These are phyloP conservation scores for Brachionus rotundiformis DNA, from an alignment of 1,140 invertebrate species.

Conservation along the genomic window DNA sequence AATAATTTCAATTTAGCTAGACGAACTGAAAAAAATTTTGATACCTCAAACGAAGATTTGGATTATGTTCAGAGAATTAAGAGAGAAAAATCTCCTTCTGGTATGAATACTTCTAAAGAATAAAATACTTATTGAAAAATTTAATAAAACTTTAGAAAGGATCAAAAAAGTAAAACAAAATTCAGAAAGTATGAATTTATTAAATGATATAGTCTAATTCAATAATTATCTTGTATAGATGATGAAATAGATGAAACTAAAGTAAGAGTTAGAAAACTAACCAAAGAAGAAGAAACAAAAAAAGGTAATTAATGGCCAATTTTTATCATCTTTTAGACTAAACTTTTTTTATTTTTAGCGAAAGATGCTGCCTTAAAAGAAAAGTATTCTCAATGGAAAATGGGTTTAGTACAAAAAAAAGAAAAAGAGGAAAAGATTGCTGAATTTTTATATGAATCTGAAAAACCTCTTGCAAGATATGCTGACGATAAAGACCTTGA, in stretches of 20 bases:
- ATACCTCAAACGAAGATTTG: neutral
- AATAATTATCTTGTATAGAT: neutral
- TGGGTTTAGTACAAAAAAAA: slow-evolving; percentile 70
- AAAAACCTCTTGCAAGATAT: slow-evolving; percentile 85
- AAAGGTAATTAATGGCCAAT: neutral
- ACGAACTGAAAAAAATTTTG: neutral
- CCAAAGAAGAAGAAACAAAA: slow-evolving; percentile 39
- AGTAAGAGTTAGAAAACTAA: slow-evolving; percentile 39
- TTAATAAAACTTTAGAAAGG: neutral
- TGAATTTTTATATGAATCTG: slow-evolving; percentile 78
- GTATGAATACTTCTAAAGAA: neutral
- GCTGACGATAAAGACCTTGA: slow-evolving; percentile 86
- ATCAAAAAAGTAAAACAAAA: neutral
- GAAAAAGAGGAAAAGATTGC: slow-evolving; percentile 69
- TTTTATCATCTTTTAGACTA: neutral
- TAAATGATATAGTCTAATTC: neutral
- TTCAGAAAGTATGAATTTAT: neutral
- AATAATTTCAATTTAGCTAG: neutral
- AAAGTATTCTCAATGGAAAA: slow-evolving; percentile 42
- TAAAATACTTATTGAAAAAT: neutral
- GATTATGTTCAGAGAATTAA: neutral
- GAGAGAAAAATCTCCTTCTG: slow-evolving; percentile 2
- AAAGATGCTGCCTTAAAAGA: slow-evolving; percentile 23
- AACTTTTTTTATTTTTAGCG: neutral
- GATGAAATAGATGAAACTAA: slow-evolving; percentile 28